A percentile compares a stretch with the other conserved stretches of the same genome.
These are phyloP conservation scores for Conomelus anceps DNA, from an alignment of 2,888 invertebrate species.

Conservation along the genomic window DNA sequence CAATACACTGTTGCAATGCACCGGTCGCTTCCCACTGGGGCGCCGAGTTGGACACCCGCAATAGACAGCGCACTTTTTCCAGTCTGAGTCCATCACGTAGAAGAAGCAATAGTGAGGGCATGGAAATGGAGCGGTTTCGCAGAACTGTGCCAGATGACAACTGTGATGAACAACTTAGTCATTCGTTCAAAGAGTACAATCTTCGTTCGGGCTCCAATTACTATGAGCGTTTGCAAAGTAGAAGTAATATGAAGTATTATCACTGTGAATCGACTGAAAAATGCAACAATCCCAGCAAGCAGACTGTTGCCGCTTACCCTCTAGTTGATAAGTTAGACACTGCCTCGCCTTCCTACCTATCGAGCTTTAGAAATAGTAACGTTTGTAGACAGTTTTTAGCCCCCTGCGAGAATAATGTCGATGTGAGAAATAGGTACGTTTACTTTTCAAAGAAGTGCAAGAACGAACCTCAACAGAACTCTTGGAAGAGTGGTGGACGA, in stretches of 20 bases:
- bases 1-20: not conserved
- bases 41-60: constrained; percentile 12
- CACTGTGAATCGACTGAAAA: not conserved
- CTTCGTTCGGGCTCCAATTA: not conserved
- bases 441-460: constrained; percentile 12
- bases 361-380: not conserved
- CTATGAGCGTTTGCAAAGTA: not conserved
- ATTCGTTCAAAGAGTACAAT: not conserved
- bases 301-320: not conserved
- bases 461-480: not conserved
- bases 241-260: not conserved
- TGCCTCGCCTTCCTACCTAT: not conserved
- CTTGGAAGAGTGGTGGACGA: constrained; percentile 5
- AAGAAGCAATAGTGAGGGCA: constrained; percentile 23
- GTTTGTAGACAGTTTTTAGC: constrained; percentile 1
- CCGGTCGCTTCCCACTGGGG: not conserved
- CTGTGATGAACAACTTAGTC: constrained; percentile 3
- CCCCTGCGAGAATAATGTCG: constrained; percentile 19
- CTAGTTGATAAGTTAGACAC: not conserved
- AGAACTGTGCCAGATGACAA: constrained; percentile 13
- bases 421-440: not conserved
- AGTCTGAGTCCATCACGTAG: constrained; percentile 30
- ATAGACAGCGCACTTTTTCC: constrained; percentile 26
- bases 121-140: constrained; percentile 18
- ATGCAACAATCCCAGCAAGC: not conserved